Percentiles rank a stretch among this genome's conserved stretches.
Evolutionary conservation across 2,797 vertebrate genomes (phyloP).

Genomic region (Caiman crocodilus): DNA sequence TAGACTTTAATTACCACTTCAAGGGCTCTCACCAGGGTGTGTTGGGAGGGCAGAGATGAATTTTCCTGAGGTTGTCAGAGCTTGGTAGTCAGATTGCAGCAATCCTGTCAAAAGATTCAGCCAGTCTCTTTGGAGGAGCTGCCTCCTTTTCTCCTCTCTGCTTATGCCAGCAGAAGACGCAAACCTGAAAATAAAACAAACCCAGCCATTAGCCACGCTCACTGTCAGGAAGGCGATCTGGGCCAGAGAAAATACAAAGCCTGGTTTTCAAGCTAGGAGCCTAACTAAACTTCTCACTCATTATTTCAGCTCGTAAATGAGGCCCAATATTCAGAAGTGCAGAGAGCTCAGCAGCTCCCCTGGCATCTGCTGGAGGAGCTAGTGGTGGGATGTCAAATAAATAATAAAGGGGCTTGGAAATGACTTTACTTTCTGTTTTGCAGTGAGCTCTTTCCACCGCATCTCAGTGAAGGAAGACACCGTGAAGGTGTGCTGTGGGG

Average conservation of each 20-base stretch:
- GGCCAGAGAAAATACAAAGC: background rate
- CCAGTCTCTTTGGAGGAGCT: slow-evolving; percentile 35
- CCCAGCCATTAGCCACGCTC: slow-evolving; percentile 9
- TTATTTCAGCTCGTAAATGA: slow-evolving; percentile 19
- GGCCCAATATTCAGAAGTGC: background rate
- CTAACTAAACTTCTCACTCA: slow-evolving; percentile 13
- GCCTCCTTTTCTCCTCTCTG: background rate
- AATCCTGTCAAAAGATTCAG: background rate
- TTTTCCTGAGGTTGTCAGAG: slow-evolving; percentile 55
- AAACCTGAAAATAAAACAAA: slow-evolving; percentile 18
- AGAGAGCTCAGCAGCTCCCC: slow-evolving; percentile 11
- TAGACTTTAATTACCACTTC: slow-evolving; percentile 77
- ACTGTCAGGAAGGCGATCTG: slow-evolving; percentile 35
- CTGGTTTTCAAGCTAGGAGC: background rate
- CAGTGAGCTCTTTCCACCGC: slow-evolving; percentile 6
- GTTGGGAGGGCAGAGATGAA: slow-evolving; percentile 66
- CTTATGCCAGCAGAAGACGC: slow-evolving; percentile 35
- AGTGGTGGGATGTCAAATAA: background rate
- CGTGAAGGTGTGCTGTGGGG: slow-evolving; percentile 16
- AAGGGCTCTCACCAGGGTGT: slow-evolving; percentile 68
- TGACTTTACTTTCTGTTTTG: slow-evolving; percentile 43
- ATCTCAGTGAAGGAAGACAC: background rate
- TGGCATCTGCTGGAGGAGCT: slow-evolving; percentile 20
- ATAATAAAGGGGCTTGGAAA: slow-evolving; percentile 41
- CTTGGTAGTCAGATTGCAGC: slow-evolving; percentile 31